Conservation (phyloP, 1,140 invertebrate genomes). For the Leptonema lineaticorne region DNA sequence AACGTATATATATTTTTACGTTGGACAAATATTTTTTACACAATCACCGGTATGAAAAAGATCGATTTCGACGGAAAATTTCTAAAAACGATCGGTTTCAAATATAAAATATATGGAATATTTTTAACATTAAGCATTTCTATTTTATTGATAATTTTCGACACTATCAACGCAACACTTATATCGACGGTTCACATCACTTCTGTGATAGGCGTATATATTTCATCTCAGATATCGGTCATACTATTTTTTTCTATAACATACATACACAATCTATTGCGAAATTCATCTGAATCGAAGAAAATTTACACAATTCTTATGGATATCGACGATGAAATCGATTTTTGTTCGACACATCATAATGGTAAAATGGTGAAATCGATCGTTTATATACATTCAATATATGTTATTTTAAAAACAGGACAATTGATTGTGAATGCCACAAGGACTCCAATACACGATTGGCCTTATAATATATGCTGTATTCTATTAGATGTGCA, state of each 20-base stretch:
- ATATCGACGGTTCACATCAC: neutral
- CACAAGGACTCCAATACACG: too few relatives aligned
- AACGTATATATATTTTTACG: neutral
- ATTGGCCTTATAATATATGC: neutral
- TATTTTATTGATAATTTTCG: neutral
- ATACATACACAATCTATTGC: neutral
- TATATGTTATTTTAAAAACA: neutral
- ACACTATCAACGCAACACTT: neutral
- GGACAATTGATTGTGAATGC: neutral
- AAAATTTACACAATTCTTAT: neutral
- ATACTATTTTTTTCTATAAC: too few relatives aligned
- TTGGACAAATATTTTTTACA: neutral
- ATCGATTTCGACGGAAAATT: neutral
- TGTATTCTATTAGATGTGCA: neutral
- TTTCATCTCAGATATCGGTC: neutral
- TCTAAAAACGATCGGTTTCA: neutral
- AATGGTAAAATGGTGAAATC: neutral
- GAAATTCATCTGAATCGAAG: neutral
- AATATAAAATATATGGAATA: neutral
- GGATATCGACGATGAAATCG: neutral
- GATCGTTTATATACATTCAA: neutral
- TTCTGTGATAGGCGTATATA: neutral
- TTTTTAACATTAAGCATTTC: neutral
- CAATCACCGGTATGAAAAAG: neutral
- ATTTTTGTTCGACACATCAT: neutral